Evolutionary conservation across 2,888 invertebrate genomes (phyloP).

Genomic region (Chirona hameri): DNA sequence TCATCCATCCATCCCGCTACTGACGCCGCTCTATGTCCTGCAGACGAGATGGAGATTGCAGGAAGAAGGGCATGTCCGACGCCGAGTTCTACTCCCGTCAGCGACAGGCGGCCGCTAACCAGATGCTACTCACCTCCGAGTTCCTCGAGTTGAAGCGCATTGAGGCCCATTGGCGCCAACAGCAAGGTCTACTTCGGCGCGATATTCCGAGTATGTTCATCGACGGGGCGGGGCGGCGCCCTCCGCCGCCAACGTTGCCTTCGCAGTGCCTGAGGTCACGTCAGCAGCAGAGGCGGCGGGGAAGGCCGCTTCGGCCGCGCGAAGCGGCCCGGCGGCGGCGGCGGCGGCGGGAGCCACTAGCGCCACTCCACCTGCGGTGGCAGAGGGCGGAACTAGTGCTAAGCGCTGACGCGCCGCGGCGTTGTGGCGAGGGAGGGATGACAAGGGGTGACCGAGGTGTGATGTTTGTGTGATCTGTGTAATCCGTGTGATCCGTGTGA

Average conservation of each 20-base stretch:
- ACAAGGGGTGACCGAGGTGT: no score
- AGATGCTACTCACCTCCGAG: slow-evolving; percentile 65
- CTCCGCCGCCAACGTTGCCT: background rate
- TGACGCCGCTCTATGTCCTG: slow-evolving; percentile 9
- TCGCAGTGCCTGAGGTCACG: background rate
- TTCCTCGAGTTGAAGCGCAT: slow-evolving; percentile 76
- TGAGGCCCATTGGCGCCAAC: slow-evolving; percentile 72
- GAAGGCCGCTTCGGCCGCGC: background rate
- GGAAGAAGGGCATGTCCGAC: slow-evolving; percentile 72
- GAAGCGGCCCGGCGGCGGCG: background rate
- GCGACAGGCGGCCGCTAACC: slow-evolving; percentile 72
- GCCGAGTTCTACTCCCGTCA: slow-evolving; percentile 73
- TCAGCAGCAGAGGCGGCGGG: background rate
- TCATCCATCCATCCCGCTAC: no score
- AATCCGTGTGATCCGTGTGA: no score
- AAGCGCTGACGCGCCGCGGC: no score
- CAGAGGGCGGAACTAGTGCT: background rate
- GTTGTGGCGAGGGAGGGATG: no score
- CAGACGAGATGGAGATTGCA: slow-evolving; percentile 75
- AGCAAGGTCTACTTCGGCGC: slow-evolving; percentile 80
- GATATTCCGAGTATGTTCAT: slow-evolving; percentile 76
- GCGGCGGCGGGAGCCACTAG: background rate
- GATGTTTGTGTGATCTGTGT: no score
- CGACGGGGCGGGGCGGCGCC: background rate
- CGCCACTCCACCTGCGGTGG: background rate